phyloP scores from a whole-genome alignment of 2,113 vertebrate genomes.

The Amblyornis subalaris region DNA sequence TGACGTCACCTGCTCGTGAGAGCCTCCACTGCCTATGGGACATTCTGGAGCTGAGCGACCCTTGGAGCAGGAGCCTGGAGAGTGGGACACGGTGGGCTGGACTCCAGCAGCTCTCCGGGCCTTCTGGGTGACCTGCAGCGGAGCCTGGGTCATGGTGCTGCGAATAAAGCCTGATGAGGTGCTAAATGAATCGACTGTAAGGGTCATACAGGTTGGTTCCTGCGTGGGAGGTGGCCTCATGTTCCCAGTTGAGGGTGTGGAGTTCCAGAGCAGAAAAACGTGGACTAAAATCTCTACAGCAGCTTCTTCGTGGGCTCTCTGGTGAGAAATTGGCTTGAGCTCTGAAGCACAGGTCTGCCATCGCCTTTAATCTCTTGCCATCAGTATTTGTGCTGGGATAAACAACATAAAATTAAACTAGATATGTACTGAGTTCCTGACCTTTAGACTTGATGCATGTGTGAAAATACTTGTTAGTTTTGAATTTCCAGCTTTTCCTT shows the following conservation, averaged over 20 bases:
- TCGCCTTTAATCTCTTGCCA: background rate
- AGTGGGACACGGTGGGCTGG: accelerated
- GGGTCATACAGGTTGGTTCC: background rate
- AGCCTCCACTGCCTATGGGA: background rate
- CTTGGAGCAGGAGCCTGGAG: accelerated
- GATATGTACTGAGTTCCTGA: background rate
- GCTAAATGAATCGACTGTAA: accelerated
- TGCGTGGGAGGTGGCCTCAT: background rate
- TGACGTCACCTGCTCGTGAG: background rate
- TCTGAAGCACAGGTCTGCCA: background rate
- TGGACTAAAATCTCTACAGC: background rate
- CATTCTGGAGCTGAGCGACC: accelerated
- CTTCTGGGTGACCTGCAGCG: background rate
- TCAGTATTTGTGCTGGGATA: background rate
- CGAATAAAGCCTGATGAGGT: background rate
- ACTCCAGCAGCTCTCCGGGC: accelerated
- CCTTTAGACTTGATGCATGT: background rate
- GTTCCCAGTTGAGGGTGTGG: background rate
- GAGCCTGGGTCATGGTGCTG: background rate
- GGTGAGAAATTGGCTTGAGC: background rate
- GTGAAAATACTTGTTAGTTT: background rate
- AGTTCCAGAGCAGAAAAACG: background rate
- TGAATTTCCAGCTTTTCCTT: background rate
- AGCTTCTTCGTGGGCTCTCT: background rate
- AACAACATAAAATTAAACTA: background rate